A percentile compares a stretch with the other conserved stretches of the same genome.
Evolutionary conservation across 2,888 invertebrate genomes (phyloP).

Genomic region (Synergus laeviventris): DNA sequence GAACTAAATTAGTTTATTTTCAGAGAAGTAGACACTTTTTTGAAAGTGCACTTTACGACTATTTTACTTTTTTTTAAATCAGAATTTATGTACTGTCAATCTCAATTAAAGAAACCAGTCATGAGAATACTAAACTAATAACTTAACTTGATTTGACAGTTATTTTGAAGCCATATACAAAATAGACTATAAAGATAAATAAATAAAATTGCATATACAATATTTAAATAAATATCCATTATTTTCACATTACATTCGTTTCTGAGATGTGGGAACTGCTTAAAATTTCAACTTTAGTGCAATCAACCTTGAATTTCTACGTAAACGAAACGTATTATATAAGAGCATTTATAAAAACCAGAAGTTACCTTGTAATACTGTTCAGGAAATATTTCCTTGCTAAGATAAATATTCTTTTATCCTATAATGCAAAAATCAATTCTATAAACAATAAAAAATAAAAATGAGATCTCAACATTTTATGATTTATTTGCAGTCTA

Average conservation of each 20-base stretch:
- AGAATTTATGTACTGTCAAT: no score
- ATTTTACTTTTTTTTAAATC: no score
- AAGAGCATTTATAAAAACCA: background rate
- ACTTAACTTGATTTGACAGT: no score
- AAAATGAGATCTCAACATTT: no score
- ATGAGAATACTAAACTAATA: no score
- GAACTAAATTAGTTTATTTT: no score
- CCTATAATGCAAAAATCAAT: background rate
- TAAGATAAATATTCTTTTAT: background rate
- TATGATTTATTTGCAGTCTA: no score
- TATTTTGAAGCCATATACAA: background rate
- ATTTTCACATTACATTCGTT: background rate
- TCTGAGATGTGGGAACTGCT: background rate
- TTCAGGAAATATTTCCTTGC: background rate
- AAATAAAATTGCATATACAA: background rate
- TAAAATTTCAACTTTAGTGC: background rate
- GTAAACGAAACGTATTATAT: background rate
- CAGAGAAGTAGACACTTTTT: background rate
- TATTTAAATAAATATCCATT: background rate
- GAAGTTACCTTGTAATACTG: background rate
- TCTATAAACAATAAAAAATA: no score
- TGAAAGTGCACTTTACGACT: background rate
- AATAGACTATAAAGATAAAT: background rate
- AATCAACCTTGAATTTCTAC: conserved; percentile 1
- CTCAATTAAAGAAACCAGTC: no score